Conservation (phyloP, 2,797 vertebrate genomes). For the Eleutherodactylus coqui region DNA sequence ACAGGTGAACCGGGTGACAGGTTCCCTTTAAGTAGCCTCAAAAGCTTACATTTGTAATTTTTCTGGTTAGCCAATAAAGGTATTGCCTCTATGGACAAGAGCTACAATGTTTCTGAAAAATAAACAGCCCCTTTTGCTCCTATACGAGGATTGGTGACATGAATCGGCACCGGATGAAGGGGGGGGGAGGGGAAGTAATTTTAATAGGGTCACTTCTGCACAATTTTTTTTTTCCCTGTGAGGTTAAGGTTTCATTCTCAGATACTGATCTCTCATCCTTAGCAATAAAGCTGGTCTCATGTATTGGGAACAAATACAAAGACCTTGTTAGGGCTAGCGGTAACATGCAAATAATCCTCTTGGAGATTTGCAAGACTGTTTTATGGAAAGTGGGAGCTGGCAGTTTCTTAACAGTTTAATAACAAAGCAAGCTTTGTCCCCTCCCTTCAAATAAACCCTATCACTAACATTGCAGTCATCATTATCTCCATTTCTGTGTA, state of each 20-base stretch:
- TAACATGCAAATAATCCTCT: slow-evolving; percentile 55
- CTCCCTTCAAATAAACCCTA: slow-evolving; percentile 13
- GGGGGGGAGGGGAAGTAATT: neutral
- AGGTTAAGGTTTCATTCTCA: neutral
- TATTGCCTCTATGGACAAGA: too few relatives aligned
- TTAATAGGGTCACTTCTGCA: neutral
- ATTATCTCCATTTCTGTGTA: slow-evolving; percentile 19
- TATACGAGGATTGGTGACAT: neutral
- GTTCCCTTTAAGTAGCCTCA: too few relatives aligned
- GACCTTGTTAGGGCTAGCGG: neutral
- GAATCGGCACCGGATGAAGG: neutral
- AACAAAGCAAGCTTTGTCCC: slow-evolving; percentile 51
- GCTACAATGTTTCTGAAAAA: neutral
- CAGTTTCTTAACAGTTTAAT: neutral
- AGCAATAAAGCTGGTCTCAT: neutral
- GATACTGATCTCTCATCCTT: neutral
- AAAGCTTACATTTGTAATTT: too few relatives aligned
- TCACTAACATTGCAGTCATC: slow-evolving; percentile 4
- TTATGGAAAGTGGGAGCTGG: slow-evolving; percentile 19
- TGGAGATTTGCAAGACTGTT: slow-evolving; percentile 58
- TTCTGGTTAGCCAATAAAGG: too few relatives aligned
- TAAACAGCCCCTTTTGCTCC: neutral
- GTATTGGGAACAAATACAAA: slow-evolving; percentile 33
- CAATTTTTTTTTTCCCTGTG: neutral
- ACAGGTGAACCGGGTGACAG: too few relatives aligned